phyloP scores from a whole-genome alignment of 2,113 vertebrate species.

The Sakesphorus luctuosus region DNA sequence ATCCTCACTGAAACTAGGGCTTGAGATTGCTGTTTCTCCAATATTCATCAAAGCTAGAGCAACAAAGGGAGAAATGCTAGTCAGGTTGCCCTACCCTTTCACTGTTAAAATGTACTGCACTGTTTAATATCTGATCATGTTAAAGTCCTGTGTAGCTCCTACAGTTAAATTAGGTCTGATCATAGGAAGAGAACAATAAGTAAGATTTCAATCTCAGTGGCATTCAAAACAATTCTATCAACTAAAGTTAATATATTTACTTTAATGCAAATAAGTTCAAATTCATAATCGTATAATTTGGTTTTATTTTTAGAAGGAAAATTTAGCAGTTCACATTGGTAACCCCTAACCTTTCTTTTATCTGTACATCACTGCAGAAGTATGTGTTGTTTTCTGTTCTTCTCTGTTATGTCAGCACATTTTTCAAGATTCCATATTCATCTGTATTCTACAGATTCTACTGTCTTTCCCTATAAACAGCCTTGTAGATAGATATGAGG shows the following conservation, averaged over 20 bases:
- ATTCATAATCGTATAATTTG: not conserved
- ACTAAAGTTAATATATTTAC: not conserved
- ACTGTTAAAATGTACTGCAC: not conserved
- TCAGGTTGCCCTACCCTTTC: not conserved
- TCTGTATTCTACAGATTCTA: not conserved
- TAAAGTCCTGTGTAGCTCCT: not conserved
- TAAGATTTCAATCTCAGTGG: not conserved
- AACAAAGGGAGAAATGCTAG: not conserved
- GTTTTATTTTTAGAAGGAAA: conserved; percentile 20
- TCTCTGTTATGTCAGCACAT: conserved; percentile 5
- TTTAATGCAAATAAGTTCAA: not conserved
- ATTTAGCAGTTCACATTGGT: not conserved
- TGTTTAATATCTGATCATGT: not conserved
- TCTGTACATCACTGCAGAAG: not conserved
- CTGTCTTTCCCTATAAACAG: not conserved
- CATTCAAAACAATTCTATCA: not conserved
- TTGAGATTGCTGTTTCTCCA: not conserved
- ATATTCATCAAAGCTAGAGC: not conserved
- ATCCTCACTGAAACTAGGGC: not conserved
- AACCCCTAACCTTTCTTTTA: not conserved
- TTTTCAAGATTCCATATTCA: conserved; percentile 19
- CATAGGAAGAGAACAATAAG: not conserved
- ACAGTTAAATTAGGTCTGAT: not conserved
- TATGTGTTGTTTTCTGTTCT: not conserved
- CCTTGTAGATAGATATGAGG: not conserved